phyloP scores from a whole-genome alignment of 2,113 vertebrate genomes.

The Shinisaurus crocodilurus region DNA sequence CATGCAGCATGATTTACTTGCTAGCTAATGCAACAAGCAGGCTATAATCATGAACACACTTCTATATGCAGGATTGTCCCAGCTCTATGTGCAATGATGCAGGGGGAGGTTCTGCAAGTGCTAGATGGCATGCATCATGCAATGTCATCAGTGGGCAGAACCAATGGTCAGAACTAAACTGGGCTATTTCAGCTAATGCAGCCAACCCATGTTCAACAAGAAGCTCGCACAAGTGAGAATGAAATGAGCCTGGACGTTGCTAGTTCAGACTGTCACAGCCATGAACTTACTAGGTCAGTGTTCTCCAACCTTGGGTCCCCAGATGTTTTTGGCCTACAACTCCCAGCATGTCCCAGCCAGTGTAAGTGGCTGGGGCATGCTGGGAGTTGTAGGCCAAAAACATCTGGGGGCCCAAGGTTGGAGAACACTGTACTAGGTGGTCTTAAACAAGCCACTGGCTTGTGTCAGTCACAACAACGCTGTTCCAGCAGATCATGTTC shows the following conservation, averaged over 20 bases:
- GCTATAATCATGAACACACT: background rate
- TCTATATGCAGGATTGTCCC: background rate
- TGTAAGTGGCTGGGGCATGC: too few relatives aligned
- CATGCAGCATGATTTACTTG: background rate
- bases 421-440: too few relatives aligned
- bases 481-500: too few relatives aligned
- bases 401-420: too few relatives aligned
- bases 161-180: background rate
- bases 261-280: background rate
- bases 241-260: background rate
- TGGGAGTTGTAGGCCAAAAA: too few relatives aligned
- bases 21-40: background rate
- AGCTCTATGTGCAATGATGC: background rate
- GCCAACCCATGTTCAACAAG: background rate
- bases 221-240: background rate
- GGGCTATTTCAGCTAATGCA: background rate
- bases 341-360: too few relatives aligned
- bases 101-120: background rate
- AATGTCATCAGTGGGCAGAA: background rate
- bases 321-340: too few relatives aligned
- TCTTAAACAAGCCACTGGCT: background rate
- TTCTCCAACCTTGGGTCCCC: too few relatives aligned
- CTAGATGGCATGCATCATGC: background rate
- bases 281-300: background rate
- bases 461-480: too few relatives aligned